Base-by-base conservation (phyloP, 2,888 invertebrate genomes). In the Tachina fera region DNA sequence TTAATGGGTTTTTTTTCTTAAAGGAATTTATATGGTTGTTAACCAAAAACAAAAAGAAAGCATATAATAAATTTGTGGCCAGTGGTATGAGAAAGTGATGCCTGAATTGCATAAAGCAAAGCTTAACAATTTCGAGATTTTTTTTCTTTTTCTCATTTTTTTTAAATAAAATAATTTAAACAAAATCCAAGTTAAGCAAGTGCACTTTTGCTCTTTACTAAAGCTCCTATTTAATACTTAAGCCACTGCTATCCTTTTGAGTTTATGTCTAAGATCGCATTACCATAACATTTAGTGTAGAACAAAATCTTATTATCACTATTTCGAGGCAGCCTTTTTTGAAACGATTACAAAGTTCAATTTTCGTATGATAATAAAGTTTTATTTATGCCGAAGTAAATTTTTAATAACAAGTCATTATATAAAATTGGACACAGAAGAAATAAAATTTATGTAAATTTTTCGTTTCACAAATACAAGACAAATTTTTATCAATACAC, bases 1-100 rank as follows among this genome's bases (percentile, higher is more conserved):
- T 6, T 6, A 11, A 65, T 39, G 5, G 2, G 56, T 70, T 0
- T 70, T 16, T 65, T 47, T 47, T 31, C 31, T 31, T 1, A 47
- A 41, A 31, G 6, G 2, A 56, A 56, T 70, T 70, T 70, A 16
- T 43, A 70, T 19, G 56, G 14, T 14, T 70, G 22, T 56, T 56
- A 70, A 19, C 4, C 6, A 4, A 56, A 10, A 45, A 31, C 45
- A 56, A 58, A 2, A 16, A 71, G 43, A 71, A 43, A 22, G 5
- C 70, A 16, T 19, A 31, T 1, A 71, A 58, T 9, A 1, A 22
- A 71, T 45, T 56, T 22, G n/a, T n/a, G 22, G 70, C n/a, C 14
- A 45, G 39, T 39, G 39, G 39, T 16, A 51, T n/a, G 13, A 68
- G 9, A 16, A 70, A 14, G 9, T 14, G 49, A 39, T 39, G 39